Conservation (phyloP, 2,113 vertebrate genomes). For the Crotalus horridus region DNA sequence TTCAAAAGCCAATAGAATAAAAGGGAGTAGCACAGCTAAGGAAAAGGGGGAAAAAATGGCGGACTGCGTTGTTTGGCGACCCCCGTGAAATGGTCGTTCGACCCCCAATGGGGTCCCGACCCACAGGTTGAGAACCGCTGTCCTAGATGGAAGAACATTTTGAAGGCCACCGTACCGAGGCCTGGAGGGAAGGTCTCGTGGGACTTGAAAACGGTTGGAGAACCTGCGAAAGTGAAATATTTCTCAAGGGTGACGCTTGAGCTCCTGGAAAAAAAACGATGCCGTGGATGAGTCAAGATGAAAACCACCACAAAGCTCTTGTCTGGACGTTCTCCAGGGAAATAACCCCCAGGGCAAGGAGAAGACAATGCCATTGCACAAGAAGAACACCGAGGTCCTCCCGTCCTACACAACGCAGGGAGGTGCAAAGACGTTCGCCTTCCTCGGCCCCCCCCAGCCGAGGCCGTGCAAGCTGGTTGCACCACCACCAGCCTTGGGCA, state of each 20-base stretch:
- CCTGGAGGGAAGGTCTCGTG: background rate
- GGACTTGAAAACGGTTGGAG: background rate
- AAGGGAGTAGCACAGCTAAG: no score
- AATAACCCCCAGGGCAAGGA: background rate
- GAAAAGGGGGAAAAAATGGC: no score
- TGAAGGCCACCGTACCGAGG: background rate
- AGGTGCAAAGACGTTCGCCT: background rate
- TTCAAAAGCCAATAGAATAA: no score
- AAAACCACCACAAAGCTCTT: background rate
- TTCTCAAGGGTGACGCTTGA: background rate
- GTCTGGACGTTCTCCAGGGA: background rate
- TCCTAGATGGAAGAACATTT: background rate
- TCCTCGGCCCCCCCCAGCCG: background rate
- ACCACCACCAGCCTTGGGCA: background rate
- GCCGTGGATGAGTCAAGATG: background rate
- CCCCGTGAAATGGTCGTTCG: no score
- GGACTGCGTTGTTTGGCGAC: no score
- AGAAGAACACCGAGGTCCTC: background rate
- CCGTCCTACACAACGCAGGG: background rate
- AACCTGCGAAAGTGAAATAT: background rate
- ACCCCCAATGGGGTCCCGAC: no score
- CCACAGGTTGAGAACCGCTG: no score
- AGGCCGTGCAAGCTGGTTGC: background rate
- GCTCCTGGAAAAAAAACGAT: background rate
- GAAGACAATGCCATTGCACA: background rate